These are phyloP conservation scores for Aleiodes alternator DNA, from an alignment of 2,888 invertebrate species.

Conservation along the genomic window DNA sequence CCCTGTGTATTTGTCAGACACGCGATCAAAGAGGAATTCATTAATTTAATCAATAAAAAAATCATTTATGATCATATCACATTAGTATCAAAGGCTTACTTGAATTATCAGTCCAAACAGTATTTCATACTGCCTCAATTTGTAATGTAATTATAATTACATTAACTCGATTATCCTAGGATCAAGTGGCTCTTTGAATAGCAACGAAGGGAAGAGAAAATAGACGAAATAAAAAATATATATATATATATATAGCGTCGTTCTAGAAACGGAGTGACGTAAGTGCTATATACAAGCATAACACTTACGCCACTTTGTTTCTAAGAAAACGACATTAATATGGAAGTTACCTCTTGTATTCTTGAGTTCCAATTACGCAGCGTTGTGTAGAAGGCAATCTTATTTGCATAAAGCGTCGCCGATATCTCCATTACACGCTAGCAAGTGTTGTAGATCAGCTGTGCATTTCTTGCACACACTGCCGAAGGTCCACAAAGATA, in stretches of 20 bases:
- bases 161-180: too few species aligned
- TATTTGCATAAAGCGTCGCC: conserved; percentile 71
- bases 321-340: background rate
- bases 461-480: conserved; percentile 50
- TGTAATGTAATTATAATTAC: too few species aligned
- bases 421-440: conserved; percentile 70
- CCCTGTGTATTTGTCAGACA: conserved; percentile 17
- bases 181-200: too few species aligned
- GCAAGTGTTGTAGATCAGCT: conserved; percentile 65
- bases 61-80: conserved; percentile 36
- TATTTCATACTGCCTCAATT: too few species aligned
- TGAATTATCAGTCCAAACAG: background rate
- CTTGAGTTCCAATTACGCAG: conserved; percentile 64
- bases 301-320: too few species aligned
- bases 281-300: too few species aligned
- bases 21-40: conserved; percentile 41
- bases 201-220: background rate
- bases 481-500: conserved; percentile 60
- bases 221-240: background rate
- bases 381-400: conserved; percentile 65
- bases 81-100: conserved; percentile 21
- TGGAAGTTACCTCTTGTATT: conserved; percentile 37
- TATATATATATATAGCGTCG: too few species aligned
- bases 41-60: conserved; percentile 46
- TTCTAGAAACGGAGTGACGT: too few species aligned